Evolutionary conservation across 2,888 invertebrate genomes (phyloP).

Genomic region (Epinotia nisella): DNA sequence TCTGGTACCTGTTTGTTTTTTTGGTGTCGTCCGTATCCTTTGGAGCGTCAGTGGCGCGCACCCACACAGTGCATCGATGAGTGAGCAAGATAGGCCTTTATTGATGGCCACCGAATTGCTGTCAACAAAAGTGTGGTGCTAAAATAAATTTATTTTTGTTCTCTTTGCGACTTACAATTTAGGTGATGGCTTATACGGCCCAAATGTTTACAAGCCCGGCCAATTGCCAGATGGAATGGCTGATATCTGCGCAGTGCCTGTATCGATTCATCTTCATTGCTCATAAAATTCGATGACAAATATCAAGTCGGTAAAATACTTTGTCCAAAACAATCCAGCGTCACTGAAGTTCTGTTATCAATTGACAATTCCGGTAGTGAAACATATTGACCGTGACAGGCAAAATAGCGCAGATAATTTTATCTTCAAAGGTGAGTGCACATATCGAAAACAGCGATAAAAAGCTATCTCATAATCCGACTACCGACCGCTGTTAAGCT

Average conservation of each 20-base stretch:
- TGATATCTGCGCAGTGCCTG: slow-evolving; percentile 44
- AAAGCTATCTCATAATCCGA: slow-evolving; percentile 54
- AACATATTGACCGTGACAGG: slow-evolving; percentile 32
- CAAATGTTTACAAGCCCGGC: slow-evolving; percentile 42
- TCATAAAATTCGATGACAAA: slow-evolving; percentile 50
- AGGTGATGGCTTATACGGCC: slow-evolving; percentile 37
- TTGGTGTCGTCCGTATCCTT: slow-evolving; percentile 58
- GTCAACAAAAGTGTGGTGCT: slow-evolving; percentile 69
- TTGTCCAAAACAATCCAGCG: slow-evolving; percentile 39
- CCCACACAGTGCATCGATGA: slow-evolving; percentile 66
- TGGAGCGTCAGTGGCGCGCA: slow-evolving; percentile 59
- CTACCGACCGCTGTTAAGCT: slow-evolving; percentile 57
- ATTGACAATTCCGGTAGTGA: slow-evolving; percentile 33
- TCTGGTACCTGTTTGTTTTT: slow-evolving; percentile 75
- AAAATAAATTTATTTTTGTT: slow-evolving; percentile 50
- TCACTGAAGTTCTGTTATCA: slow-evolving; percentile 35
- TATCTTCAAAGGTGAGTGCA: slow-evolving; percentile 46
- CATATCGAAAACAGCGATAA: slow-evolving; percentile 48
- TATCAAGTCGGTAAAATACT: slow-evolving; percentile 48
- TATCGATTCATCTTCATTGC: slow-evolving; percentile 53
- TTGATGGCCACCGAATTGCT: slow-evolving; percentile 76
- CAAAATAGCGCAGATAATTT: slow-evolving; percentile 38
- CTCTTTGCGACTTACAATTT: slow-evolving; percentile 33
- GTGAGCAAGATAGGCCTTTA: slow-evolving; percentile 71
- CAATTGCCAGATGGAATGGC: slow-evolving; percentile 49